Conservation (phyloP, 2,888 invertebrate species). For the Azorinus chamasolen region DNA sequence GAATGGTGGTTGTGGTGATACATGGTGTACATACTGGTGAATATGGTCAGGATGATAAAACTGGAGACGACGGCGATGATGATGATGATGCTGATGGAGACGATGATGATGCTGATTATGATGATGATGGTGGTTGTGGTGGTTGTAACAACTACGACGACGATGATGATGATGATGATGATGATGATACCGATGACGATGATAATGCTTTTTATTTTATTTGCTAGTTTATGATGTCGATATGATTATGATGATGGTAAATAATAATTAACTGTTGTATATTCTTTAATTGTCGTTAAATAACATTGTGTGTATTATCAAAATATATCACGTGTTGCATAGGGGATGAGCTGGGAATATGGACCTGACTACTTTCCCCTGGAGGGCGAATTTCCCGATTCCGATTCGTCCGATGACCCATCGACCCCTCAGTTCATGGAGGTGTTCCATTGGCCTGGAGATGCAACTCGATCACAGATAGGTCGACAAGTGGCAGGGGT, state of each 20-base stretch:
- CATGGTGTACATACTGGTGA: background rate
- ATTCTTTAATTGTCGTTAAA: no score
- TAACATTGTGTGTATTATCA: no score
- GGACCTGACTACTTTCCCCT: no score
- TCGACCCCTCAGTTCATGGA: no score
- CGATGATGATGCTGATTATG: conserved; percentile 1
- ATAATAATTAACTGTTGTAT: no score
- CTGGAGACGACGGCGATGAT: background rate
- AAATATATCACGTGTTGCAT: no score
- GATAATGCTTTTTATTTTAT: no score
- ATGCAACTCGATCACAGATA: conserved; percentile 15
- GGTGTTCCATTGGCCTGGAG: conserved; percentile 34
- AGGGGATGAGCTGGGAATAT: no score
- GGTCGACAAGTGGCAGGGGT: conserved; percentile 94
- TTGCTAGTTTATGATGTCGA: background rate
- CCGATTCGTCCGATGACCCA: no score
- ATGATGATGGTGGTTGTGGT: background rate
- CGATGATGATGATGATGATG: background rate
- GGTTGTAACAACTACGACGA: background rate
- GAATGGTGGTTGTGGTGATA: background rate
- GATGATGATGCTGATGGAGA: conserved; percentile 1
- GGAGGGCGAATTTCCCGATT: no score
- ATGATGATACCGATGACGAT: background rate
- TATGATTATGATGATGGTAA: background rate
- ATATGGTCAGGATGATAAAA: background rate